Evolutionary conservation across 2,797 vertebrate genomes (phyloP).

Genomic region (Staurois parvus): DNA sequence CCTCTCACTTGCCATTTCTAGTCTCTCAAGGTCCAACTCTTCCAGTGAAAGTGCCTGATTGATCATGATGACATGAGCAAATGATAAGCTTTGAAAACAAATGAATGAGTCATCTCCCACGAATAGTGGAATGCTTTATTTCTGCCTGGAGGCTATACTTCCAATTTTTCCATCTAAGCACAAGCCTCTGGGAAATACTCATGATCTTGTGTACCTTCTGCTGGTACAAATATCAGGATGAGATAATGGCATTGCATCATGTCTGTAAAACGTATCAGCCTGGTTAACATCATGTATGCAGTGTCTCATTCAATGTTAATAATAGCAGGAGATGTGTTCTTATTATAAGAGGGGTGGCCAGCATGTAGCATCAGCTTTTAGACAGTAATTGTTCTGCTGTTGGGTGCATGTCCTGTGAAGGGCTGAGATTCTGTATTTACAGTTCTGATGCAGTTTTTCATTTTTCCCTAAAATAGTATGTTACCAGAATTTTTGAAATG

Average conservation of each 20-base stretch:
- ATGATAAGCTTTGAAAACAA: slow-evolving; percentile 33
- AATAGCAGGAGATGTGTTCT: no score
- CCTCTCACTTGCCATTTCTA: neutral
- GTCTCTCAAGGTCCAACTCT: neutral
- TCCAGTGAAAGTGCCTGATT: slow-evolving; percentile 5
- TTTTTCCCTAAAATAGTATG: no score
- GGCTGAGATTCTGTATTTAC: no score
- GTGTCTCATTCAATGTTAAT: neutral
- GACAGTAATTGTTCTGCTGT: no score
- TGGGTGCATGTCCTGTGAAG: no score
- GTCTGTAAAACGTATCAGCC: neutral
- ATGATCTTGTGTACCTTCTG: slow-evolving; percentile 34
- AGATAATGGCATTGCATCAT: slow-evolving; percentile 2
- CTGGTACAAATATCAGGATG: neutral
- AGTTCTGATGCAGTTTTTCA: no score
- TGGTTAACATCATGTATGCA: neutral
- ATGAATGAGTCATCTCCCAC: slow-evolving; percentile 48
- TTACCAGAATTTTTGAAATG: no score
- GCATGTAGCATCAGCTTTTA: no score
- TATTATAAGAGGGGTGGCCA: no score
- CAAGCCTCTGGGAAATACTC: slow-evolving; percentile 19
- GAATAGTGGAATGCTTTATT: slow-evolving; percentile 26
- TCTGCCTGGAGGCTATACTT: slow-evolving; percentile 45
- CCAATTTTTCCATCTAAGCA: slow-evolving; percentile 40
- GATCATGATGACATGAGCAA: slow-evolving; percentile 22